phyloP scores from a whole-genome alignment of 2,797 vertebrate genomes.

The Gallinago stenura region DNA sequence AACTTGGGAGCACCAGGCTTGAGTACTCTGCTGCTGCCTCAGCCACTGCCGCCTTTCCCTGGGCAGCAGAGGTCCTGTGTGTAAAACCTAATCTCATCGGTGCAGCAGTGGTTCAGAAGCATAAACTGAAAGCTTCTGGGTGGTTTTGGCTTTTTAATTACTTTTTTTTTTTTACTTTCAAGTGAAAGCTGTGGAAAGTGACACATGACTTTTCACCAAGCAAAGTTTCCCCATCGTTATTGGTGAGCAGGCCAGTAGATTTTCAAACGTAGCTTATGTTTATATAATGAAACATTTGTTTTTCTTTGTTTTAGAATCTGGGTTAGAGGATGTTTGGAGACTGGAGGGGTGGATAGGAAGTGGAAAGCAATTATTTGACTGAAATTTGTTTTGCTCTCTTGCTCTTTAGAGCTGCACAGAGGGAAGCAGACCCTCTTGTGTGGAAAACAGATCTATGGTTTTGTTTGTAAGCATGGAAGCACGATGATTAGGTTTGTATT shows the following conservation, averaged over 20 bases:
- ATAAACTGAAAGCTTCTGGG: not conserved
- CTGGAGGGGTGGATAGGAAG: slow-evolving; percentile 36
- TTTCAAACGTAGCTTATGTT: slow-evolving; percentile 30
- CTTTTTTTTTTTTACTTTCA: not conserved
- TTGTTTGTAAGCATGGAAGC: slow-evolving; percentile 32
- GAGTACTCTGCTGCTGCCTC: fast-evolving
- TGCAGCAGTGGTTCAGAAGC: not conserved
- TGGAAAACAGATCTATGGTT: slow-evolving; percentile 34
- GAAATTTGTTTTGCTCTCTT: slow-evolving; percentile 38
- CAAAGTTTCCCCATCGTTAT: not conserved
- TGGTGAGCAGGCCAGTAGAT: slow-evolving; percentile 24
- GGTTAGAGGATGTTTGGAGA: slow-evolving; percentile 56
- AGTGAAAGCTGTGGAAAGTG: slow-evolving; percentile 26
- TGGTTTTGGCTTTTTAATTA: fast-evolving
- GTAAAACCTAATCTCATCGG: not conserved
- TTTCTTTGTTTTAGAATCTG: slow-evolving; percentile 49
- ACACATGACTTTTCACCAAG: not conserved
- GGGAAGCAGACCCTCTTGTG: slow-evolving; percentile 35
- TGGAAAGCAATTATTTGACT: slow-evolving; percentile 34
- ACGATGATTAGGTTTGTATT: slow-evolving; percentile 10
- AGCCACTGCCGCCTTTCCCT: not conserved
- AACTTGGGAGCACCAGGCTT: not conserved
- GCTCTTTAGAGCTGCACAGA: not conserved
- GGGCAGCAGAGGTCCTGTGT: not conserved
- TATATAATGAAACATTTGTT: slow-evolving; percentile 53